These are phyloP conservation scores for Phyllostomus hastatus DNA, from an alignment of 2,113 vertebrate genomes.

Conservation along the genomic window DNA sequence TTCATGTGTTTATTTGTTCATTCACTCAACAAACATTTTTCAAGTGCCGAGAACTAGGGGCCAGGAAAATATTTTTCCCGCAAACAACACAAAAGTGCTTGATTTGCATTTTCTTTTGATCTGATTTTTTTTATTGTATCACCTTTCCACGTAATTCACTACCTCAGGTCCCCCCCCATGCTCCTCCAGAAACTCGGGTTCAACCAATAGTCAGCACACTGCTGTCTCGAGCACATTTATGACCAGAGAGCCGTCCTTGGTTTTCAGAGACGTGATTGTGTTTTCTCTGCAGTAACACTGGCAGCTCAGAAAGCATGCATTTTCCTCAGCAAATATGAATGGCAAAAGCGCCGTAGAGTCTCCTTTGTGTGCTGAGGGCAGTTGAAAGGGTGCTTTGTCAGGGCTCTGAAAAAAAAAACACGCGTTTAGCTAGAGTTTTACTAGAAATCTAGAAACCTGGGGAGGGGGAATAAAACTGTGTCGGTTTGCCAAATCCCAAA, in stretches of 20 bases:
- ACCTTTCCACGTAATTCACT: not conserved
- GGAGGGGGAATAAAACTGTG: not conserved
- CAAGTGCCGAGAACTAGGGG: not conserved
- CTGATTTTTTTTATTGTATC: conserved; percentile 19
- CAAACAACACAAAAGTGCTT: not conserved
- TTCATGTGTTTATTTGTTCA: not conserved
- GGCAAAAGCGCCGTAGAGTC: not conserved
- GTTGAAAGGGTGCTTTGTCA: conserved; percentile 68
- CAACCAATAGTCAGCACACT: not conserved
- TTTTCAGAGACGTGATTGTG: not conserved
- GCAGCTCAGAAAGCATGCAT: not conserved
- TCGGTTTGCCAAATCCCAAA: not conserved
- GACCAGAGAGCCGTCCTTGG: not conserved
- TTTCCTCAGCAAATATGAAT: conserved; percentile 54
- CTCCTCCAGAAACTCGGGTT: not conserved
- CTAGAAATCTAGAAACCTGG: conserved; percentile 37
- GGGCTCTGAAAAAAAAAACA: not conserved
- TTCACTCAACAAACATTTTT: conserved; percentile 19
- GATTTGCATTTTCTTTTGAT: not conserved
- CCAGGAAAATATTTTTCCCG: conserved; percentile 40
- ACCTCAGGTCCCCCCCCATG: not conserved
- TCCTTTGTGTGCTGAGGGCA: not conserved
- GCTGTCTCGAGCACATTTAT: conserved; percentile 16
- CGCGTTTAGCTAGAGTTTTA: conserved; percentile 30
- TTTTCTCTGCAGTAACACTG: conserved; percentile 31